Percentiles rank a stretch among this genome's conserved stretches.
Evolutionary conservation across 1,140 invertebrate genomes (phyloP).

Genomic region (Anastatus disparis): DNA sequence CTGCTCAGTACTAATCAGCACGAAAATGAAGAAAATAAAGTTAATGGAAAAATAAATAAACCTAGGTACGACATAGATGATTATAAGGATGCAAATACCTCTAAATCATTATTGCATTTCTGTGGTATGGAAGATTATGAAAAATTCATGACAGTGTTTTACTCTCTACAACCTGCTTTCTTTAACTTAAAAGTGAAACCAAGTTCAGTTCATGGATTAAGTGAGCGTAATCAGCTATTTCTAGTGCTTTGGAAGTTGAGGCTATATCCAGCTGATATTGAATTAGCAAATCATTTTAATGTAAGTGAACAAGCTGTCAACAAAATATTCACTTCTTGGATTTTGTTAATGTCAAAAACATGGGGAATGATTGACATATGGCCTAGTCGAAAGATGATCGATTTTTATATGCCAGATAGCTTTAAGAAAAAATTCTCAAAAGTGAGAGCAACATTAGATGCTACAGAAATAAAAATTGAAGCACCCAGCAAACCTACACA

Average conservation of each 20-base stretch:
- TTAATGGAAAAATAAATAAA: no score
- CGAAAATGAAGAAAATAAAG: no score
- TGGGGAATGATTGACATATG: slow-evolving; percentile 49
- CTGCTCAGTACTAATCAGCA: no score
- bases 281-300: slow-evolving; percentile 46
- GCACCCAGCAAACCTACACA: slow-evolving; percentile 42
- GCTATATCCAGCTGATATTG: slow-evolving; percentile 42
- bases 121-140: no score
- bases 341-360: slow-evolving; percentile 47
- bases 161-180: slow-evolving; percentile 9
- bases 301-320: slow-evolving; percentile 41
- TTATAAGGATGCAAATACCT: no score
- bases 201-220: background rate
- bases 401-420: no score
- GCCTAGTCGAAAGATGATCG: no score
- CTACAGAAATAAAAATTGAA: slow-evolving; percentile 48
- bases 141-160: slow-evolving; percentile 24
- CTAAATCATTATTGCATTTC: no score
- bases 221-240: slow-evolving; percentile 46
- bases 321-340: slow-evolving; percentile 50
- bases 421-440: no score
- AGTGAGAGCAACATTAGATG: slow-evolving; percentile 53
- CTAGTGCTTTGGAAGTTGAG: slow-evolving; percentile 49
- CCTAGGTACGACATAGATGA: no score
- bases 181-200: background rate